phyloP scores from a whole-genome alignment of 2,113 vertebrate genomes.

The Callipepla squamata region DNA sequence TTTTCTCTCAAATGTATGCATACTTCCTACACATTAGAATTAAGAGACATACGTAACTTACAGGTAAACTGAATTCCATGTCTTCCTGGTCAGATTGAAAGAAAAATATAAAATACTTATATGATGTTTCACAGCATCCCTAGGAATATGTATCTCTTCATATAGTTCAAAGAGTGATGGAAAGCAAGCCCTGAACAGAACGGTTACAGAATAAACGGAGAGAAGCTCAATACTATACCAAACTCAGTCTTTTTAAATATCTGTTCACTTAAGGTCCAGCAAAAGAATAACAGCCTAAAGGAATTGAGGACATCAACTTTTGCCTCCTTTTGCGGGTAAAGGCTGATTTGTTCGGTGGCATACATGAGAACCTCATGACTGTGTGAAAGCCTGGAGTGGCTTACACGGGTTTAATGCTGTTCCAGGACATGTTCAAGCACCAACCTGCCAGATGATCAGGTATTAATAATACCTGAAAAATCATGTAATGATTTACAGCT shows the following conservation, averaged over 20 bases:
- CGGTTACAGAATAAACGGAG: background rate
- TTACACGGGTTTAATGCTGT: background rate
- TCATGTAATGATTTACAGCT: conserved; percentile 64
- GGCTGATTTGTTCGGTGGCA: background rate
- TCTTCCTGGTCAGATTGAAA: background rate
- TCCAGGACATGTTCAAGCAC: background rate
- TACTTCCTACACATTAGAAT: background rate
- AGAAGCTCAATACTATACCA: background rate
- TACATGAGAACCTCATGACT: background rate
- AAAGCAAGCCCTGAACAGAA: background rate
- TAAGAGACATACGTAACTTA: background rate
- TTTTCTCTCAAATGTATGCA: background rate
- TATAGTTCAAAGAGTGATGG: background rate
- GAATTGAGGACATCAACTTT: background rate
- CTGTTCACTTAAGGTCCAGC: background rate
- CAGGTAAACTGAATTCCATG: background rate
- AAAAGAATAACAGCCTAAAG: background rate
- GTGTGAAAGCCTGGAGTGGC: background rate
- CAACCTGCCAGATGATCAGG: conserved; percentile 49
- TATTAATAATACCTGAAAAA: conserved; percentile 43
- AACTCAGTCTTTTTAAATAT: background rate
- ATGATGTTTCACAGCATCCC: background rate
- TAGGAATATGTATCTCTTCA: background rate
- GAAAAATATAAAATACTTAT: background rate
- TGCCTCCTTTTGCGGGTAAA: background rate